Evolutionary conservation across 1,140 invertebrate species (phyloP).

Genomic region (Kradibia gibbosae): DNA sequence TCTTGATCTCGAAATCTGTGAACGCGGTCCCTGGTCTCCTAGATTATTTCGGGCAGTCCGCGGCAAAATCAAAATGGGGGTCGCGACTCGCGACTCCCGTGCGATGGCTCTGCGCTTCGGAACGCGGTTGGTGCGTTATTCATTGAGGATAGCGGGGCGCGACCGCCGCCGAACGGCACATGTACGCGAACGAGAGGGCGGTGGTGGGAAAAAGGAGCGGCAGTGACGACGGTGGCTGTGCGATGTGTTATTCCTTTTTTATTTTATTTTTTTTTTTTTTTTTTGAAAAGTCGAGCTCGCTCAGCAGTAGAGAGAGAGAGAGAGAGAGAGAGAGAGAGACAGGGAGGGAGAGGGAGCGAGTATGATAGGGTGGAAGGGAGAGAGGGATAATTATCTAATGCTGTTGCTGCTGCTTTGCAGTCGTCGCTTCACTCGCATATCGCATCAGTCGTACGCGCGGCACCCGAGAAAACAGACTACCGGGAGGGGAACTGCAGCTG

Average conservation of each 20-base stretch:
- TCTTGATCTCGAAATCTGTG: too few species aligned
- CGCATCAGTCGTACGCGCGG: slow-evolving; percentile 38
- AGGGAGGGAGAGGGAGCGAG: slow-evolving; percentile 18
- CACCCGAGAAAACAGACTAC: slow-evolving; percentile 19
- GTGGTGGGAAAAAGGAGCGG: background rate
- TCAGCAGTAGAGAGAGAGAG: background rate
- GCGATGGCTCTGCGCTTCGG: slow-evolving; percentile 19
- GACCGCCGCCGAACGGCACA: background rate
- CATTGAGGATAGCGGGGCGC: background rate
- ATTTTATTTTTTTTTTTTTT: too few species aligned
- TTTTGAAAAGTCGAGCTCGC: too few species aligned
- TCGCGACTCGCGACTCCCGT: background rate
- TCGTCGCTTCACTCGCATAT: background rate
- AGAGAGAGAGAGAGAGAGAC: slow-evolving; percentile 17
- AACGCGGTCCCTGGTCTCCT: too few species aligned
- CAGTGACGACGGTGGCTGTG: background rate
- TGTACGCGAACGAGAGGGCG: background rate
- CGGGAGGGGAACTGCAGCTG: background rate
- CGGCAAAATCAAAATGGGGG: slow-evolving; percentile 10
- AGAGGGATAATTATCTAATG: slow-evolving; percentile 48
- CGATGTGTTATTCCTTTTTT: too few species aligned
- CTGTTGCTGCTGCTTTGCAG: background rate
- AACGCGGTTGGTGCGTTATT: background rate
- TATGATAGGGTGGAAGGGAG: background rate
- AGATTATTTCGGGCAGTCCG: background rate